Evolutionary conservation across 2,888 invertebrate genomes (phyloP).

Genomic region (Cistogaster globosa): DNA sequence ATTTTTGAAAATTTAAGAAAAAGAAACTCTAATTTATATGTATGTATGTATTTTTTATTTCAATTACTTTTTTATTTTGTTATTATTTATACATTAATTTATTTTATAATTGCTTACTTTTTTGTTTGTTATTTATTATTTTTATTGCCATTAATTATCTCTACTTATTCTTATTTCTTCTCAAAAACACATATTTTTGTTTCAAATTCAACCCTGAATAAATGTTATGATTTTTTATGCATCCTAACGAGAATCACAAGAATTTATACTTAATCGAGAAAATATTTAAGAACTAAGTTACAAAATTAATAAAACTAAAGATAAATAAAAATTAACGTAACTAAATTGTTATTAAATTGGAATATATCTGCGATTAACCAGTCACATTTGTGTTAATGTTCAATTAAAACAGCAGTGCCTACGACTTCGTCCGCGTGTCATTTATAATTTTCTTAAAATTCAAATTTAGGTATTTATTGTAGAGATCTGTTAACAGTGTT

Average conservation of each 20-base stretch:
- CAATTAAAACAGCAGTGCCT: no score
- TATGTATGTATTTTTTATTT: constrained; percentile 17
- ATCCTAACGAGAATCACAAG: constrained; percentile 49
- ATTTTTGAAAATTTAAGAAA: not conserved
- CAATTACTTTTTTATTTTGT: constrained; percentile 39
- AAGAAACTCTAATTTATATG: constrained; percentile 26
- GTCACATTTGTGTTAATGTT: no score
- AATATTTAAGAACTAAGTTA: constrained; percentile 43
- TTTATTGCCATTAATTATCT: constrained; percentile 14
- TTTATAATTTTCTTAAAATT: no score
- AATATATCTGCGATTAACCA: no score
- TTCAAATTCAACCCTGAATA: constrained; percentile 15
- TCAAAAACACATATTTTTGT: not conserved
- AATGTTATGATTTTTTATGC: constrained; percentile 26
- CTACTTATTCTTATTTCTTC: not conserved
- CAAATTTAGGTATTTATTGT: no score
- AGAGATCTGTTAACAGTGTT: no score
- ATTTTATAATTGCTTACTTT: constrained; percentile 31
- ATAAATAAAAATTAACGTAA: not conserved
- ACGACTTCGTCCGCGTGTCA: no score
- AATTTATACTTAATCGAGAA: constrained; percentile 35
- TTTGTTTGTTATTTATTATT: constrained; percentile 57
- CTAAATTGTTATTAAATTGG: no score
- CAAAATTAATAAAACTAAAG: constrained; percentile 49
- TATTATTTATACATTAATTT: constrained; percentile 52